A percentile compares a stretch with the other conserved stretches of the same genome.
Conservation (phyloP, 2,888 invertebrate genomes). For the Leptinotarsa haldemani region DNA sequence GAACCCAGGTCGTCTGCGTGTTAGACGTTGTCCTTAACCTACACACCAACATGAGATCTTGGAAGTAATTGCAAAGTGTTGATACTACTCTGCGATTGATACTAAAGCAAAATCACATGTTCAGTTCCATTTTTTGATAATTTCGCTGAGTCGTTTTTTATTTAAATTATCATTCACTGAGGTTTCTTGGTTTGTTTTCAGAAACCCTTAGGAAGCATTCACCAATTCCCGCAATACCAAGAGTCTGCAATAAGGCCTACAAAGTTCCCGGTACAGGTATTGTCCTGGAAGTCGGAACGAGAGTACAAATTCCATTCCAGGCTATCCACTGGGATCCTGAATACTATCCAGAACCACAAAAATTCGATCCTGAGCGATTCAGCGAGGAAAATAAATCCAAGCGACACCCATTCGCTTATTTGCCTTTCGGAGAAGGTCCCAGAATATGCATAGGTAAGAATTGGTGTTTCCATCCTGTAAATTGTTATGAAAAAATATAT, state of each 20-base stretch:
- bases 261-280: slow-evolving; percentile 44
- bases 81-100: no score
- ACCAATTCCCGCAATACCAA: slow-evolving; percentile 35
- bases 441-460: slow-evolving; percentile 68
- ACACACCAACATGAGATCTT: no score
- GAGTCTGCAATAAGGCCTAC: slow-evolving; percentile 44
- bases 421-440: no score
- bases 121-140: no score
- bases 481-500: no score
- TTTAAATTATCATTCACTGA: no score
- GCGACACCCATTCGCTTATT: slow-evolving; percentile 40
- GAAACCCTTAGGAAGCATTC: slow-evolving; percentile 49
- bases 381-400: slow-evolving; percentile 65
- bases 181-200: slow-evolving; percentile 29
- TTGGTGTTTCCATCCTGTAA: no score
- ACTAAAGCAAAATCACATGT: no score
- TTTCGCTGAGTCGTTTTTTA: no score
- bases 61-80: no score
- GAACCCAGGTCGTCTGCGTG: no score
- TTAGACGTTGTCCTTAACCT: no score
- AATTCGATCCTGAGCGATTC: slow-evolving; percentile 73
- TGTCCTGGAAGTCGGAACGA: slow-evolving; percentile 39
- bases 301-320: slow-evolving; percentile 25
- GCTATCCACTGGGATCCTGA: slow-evolving; percentile 48
- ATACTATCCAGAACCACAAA: slow-evolving; percentile 69